phyloP scores from a whole-genome alignment of 2,797 vertebrate species.

The Pampus argenteus region DNA sequence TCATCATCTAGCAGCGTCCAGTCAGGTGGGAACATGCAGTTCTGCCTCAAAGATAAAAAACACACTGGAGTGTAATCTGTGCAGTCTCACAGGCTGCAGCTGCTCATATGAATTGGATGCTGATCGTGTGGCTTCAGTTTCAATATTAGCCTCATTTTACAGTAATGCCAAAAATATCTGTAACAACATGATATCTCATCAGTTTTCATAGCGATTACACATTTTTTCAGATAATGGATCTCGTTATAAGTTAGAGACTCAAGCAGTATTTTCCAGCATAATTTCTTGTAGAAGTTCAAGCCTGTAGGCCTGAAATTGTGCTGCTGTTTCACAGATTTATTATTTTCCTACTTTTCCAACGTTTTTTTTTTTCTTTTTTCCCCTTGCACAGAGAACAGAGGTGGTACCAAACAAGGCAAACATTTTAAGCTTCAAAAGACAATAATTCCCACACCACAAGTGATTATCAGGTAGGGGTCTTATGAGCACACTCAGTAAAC shows the following conservation, averaged over 20 bases:
- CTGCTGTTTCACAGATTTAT: slow-evolving; percentile 25
- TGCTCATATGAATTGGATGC: slow-evolving; percentile 6
- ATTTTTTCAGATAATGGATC: slow-evolving; percentile 43
- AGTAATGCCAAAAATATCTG: slow-evolving; percentile 24
- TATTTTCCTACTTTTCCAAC: slow-evolving; percentile 12
- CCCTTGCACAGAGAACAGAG: too few species aligned
- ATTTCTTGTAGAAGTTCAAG: slow-evolving; percentile 34
- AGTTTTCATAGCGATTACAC: slow-evolving; percentile 48
- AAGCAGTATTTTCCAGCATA: slow-evolving; percentile 29
- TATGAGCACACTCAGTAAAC: not conserved
- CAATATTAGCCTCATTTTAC: slow-evolving; percentile 41
- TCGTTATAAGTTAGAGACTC: slow-evolving; percentile 42
- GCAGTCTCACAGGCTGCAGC: slow-evolving; percentile 20
- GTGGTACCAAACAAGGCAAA: slow-evolving; percentile 8
- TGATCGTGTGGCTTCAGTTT: slow-evolving; percentile 13
- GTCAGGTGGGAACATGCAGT: slow-evolving; percentile 1
- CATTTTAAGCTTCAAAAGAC: slow-evolving; percentile 15
- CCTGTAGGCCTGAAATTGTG: slow-evolving; percentile 8
- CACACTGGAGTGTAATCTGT: slow-evolving; percentile 13
- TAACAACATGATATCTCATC: slow-evolving; percentile 27
- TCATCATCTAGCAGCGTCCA: slow-evolving; percentile 1
- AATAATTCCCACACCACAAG: slow-evolving; percentile 4
- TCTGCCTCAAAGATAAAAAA: not conserved
- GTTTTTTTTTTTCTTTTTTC: too few species aligned
- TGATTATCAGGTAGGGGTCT: slow-evolving; percentile 17